Percentiles rank a stretch among this genome's conserved stretches.
phyloP scores from a whole-genome alignment of 2,113 vertebrate genomes.

The Rana temporaria region DNA sequence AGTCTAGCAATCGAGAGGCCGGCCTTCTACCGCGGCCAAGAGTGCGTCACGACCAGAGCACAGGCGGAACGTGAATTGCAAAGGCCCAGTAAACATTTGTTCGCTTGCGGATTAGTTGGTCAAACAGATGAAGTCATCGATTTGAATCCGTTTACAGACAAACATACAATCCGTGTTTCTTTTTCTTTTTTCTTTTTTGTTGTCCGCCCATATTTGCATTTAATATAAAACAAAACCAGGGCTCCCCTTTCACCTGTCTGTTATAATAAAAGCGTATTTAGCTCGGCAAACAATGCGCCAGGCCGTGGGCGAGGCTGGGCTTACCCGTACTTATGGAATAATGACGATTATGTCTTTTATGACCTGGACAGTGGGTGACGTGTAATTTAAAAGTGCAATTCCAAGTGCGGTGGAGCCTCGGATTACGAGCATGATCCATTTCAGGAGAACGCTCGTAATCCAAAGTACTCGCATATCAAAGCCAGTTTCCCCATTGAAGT shows the following conservation, averaged over 20 bases:
- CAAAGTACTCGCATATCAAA: no score
- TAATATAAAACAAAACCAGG: not conserved
- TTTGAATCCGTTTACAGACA: constrained; percentile 23
- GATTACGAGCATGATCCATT: no score
- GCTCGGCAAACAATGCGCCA: not conserved
- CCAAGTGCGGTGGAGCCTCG: no score
- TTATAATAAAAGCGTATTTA: not conserved
- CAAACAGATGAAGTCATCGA: constrained; percentile 51
- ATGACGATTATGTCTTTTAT: no score
- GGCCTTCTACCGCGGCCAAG: not conserved
- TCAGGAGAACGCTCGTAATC: no score
- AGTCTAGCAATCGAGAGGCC: not conserved
- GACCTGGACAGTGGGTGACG: no score
- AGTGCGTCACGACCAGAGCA: not conserved
- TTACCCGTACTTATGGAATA: no score
- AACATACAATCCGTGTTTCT: constrained; percentile 5
- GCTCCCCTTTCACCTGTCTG: not conserved
- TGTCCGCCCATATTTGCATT: not conserved
- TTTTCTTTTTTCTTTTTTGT: not conserved
- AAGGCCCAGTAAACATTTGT: constrained; percentile 47
- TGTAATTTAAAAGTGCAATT: no score
- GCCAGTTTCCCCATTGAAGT: no score
- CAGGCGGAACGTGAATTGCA: not conserved
- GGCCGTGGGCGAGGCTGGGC: not conserved
- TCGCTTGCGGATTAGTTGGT: constrained; percentile 47